Evolutionary conservation across 1,140 invertebrate genomes (phyloP), one percentile per base, ranked within the genome.

Genomic region (Lucilia sericata): DNA sequence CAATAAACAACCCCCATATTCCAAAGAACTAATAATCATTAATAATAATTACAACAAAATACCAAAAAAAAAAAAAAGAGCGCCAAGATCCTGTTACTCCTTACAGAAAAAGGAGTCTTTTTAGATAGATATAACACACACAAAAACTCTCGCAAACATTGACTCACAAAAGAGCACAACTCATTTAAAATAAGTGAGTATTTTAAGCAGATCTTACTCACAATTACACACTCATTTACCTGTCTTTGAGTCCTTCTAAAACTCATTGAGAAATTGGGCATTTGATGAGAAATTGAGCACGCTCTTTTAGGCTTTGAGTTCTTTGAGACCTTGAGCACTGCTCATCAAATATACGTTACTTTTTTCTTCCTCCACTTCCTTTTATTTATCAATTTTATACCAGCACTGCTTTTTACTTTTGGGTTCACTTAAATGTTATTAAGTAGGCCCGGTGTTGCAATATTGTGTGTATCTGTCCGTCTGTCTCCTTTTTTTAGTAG

Each of bases 1-100:
- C 65, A 70, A 70, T 70, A 70, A 70, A 70, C 65, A 70, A 70
- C 65, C n/a, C 65, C n/a, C n/a, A 70, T 70, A 25, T 70, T 21
- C n/a, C 19, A 19, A n/a, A n/a, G 21, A 70, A 70, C 21, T 70
- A 70, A 25, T 25, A 70, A 70, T 70, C n/a, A 70, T 70, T 17
- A 55, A 70, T 19, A 19, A 8, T 70, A 25, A 17, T n/a, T 60
- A 17, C n/a, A 17, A 17, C 1, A 17, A n/a, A n/a, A 60, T 14
- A n/a, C n/a, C 5, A 12, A 60, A 60, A 5, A 60, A n/a, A n/a
- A n/a, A 17, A 60, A 60, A 60, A 21, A 21, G 7, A 70, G 65
- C 21, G 21, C 19, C n/a, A 70, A 70, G 19, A 70, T 70, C 7
- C 19, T 21, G 19, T 0, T 21, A 17, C 55, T 55, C 51, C 4